These are phyloP conservation scores for Contarinia nasturtii DNA, from an alignment of 1,140 invertebrate genomes.

Conservation along the genomic window DNA sequence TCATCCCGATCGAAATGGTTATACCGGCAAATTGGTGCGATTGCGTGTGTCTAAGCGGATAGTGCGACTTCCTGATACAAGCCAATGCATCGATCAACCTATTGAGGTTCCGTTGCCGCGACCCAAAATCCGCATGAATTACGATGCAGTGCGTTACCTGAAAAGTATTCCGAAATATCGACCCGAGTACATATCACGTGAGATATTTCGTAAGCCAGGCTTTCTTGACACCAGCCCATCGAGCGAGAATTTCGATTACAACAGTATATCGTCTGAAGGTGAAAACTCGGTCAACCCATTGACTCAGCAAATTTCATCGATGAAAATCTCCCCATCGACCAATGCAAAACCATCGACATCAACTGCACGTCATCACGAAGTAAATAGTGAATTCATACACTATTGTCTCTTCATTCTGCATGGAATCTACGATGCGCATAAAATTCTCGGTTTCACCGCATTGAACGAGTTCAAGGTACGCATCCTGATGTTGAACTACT, in stretches of 20 bases:
- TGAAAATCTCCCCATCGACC: no score
- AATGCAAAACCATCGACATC: background rate
- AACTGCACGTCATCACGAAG: background rate
- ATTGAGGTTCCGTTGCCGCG: slow-evolving; percentile 20
- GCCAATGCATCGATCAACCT: slow-evolving; percentile 18
- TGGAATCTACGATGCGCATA: slow-evolving; percentile 28
- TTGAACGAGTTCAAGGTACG: slow-evolving; percentile 20
- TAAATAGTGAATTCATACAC: slow-evolving; percentile 19
- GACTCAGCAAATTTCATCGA: no score
- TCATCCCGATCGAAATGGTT: slow-evolving; percentile 13
- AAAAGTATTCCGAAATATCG: slow-evolving; percentile 22
- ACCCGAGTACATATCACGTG: slow-evolving; percentile 10
- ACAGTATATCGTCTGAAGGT: no score
- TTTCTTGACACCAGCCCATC: no score
- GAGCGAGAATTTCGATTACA: no score
- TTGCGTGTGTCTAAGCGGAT: slow-evolving; percentile 19
- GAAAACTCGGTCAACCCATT: no score
- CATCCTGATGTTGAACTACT: slow-evolving; percentile 21
- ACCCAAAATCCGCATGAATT: slow-evolving; percentile 17
- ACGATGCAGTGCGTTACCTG: slow-evolving; percentile 17
- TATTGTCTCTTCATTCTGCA: slow-evolving; percentile 32
- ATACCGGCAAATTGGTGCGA: slow-evolving; percentile 17
- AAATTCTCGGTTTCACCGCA: slow-evolving; percentile 23
- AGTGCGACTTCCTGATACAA: slow-evolving; percentile 16
- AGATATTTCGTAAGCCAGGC: no score